Conservation (phyloP, 2,113 vertebrate genomes). For the Gymnogyps californianus region DNA sequence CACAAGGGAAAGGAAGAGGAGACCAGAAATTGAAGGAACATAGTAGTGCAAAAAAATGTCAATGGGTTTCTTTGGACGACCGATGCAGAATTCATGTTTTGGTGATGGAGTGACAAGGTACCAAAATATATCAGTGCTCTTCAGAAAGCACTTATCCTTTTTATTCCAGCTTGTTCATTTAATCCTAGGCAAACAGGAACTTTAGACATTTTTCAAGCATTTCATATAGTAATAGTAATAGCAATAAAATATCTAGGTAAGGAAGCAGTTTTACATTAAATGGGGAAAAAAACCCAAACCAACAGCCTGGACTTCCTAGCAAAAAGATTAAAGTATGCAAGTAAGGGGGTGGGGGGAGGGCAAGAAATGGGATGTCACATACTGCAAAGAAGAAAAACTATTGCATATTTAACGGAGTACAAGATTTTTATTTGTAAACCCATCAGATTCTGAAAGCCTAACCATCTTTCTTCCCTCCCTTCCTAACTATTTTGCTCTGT, state of each 20-base stretch:
- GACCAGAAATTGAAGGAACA: background rate
- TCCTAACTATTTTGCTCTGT: background rate
- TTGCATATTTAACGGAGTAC: background rate
- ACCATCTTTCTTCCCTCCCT: background rate
- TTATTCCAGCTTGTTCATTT: background rate
- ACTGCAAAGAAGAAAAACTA: background rate
- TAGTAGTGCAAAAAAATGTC: background rate
- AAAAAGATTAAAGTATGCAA: background rate
- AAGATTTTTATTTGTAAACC: background rate
- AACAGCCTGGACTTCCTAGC: background rate
- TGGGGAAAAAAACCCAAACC: background rate
- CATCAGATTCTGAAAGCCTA: background rate
- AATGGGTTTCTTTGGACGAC: background rate
- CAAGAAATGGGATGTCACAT: background rate
- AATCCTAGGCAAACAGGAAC: background rate
- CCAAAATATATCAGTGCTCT: background rate
- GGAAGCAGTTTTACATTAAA: background rate
- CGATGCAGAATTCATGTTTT: background rate
- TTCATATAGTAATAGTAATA: background rate
- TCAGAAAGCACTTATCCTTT: background rate
- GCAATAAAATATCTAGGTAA: background rate
- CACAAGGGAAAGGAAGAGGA: background rate
- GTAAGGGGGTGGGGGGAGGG: background rate
- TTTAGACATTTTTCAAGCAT: background rate
- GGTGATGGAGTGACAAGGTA: background rate